Percentiles rank a stretch among this genome's conserved stretches.
Conservation (phyloP, 1,140 invertebrate genomes). For the Drosophila navojoa region DNA sequence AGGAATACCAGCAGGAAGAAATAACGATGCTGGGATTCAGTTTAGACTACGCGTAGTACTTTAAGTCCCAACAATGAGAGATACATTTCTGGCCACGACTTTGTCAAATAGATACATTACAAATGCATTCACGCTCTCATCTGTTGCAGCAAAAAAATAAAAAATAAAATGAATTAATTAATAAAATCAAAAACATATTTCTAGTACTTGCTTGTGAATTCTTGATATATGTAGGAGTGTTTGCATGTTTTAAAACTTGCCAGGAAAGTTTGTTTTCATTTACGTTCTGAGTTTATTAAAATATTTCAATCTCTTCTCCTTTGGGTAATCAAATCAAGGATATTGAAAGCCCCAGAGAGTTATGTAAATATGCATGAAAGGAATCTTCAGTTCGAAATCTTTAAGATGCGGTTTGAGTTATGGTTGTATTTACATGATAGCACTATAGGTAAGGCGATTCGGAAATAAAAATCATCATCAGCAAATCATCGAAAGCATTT, state of each 20-base stretch:
- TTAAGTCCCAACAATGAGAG: conserved; percentile 16
- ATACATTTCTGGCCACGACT: background rate
- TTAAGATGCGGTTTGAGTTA: conserved; percentile 32
- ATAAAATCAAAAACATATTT: conserved; percentile 16
- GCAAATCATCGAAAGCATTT: no score
- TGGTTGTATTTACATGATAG: conserved; percentile 33
- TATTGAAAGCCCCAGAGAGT: conserved; percentile 18
- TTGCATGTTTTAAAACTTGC: conserved; percentile 17
- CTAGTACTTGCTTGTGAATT: conserved; percentile 16
- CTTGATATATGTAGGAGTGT: conserved; percentile 44
- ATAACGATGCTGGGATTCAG: conserved; percentile 10
- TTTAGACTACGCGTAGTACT: conserved; percentile 26
- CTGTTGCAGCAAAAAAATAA: conserved; percentile 3
- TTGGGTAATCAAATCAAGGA: conserved; percentile 17
- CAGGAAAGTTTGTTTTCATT: background rate
- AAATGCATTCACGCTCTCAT: conserved; percentile 25
- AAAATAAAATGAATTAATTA: no score
- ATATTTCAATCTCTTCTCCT: background rate
- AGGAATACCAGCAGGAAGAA: conserved; percentile 1
- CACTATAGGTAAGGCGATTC: conserved; percentile 1
- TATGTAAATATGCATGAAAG: conserved; percentile 33
- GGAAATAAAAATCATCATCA: background rate
- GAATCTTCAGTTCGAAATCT: conserved; percentile 17
- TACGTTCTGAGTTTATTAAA: background rate
- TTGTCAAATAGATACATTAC: conserved; percentile 5